Evolutionary conservation across 1,140 invertebrate genomes (phyloP).

Genomic region (Drosophila pectinifera): DNA sequence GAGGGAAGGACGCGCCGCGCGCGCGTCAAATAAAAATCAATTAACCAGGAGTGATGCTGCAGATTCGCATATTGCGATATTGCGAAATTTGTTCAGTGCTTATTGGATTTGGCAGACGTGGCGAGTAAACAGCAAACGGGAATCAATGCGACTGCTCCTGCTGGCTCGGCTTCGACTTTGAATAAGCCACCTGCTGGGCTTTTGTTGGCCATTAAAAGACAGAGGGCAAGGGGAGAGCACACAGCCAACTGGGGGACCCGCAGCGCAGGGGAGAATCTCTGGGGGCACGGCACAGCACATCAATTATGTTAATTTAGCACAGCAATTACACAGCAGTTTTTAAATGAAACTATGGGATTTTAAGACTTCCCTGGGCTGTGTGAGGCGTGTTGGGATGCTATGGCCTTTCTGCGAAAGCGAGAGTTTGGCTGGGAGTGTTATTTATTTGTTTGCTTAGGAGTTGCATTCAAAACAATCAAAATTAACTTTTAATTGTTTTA

Average conservation of each 20-base stretch:
- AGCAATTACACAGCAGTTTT: slow-evolving; percentile 72
- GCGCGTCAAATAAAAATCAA: slow-evolving; percentile 72
- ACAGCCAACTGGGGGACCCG: slow-evolving; percentile 19
- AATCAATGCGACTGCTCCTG: slow-evolving; percentile 67
- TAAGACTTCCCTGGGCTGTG: slow-evolving; percentile 13
- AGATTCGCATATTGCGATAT: slow-evolving; percentile 64
- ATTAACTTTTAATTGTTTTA: not conserved
- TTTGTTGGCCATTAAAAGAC: slow-evolving; percentile 37
- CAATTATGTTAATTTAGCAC: slow-evolving; percentile 78
- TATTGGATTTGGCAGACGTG: slow-evolving; percentile 69
- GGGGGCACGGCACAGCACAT: slow-evolving; percentile 43
- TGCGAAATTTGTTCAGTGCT: slow-evolving; percentile 53
- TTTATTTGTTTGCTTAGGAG: slow-evolving; percentile 3
- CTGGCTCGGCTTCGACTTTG: slow-evolving; percentile 18
- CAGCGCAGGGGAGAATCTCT: slow-evolving; percentile 15
- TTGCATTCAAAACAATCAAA: not conserved
- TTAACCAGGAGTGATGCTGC: slow-evolving; percentile 73
- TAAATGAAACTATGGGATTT: slow-evolving; percentile 38
- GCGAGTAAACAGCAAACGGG: slow-evolving; percentile 58
- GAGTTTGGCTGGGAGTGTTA: not conserved
- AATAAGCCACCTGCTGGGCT: slow-evolving; percentile 69
- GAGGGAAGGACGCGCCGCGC: slow-evolving; percentile 3
- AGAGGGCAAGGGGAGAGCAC: not conserved
- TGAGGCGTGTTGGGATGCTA: not conserved
- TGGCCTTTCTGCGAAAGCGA: too few species aligned